These are phyloP conservation scores for Ophion costatus DNA, from an alignment of 2,888 invertebrate species.

Conservation along the genomic window DNA sequence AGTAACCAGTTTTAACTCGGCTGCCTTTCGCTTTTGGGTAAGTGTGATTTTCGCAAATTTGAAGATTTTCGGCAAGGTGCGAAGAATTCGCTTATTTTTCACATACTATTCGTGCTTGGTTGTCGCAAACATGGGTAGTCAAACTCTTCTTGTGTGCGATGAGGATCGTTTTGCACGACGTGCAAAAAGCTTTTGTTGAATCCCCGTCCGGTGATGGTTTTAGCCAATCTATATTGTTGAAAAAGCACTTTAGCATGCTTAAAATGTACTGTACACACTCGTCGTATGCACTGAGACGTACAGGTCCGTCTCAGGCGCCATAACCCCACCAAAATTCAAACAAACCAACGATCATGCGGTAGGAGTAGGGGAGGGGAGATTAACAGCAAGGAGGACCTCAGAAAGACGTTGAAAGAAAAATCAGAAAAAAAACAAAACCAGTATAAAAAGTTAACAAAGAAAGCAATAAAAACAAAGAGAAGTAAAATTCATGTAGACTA, in stretches of 20 bases:
- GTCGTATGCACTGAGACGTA: too few relatives aligned
- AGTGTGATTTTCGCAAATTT: conserved; percentile 21
- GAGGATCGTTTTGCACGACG: conserved; percentile 66
- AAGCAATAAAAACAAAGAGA: too few relatives aligned
- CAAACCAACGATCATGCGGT: too few relatives aligned
- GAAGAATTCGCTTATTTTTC: background rate
- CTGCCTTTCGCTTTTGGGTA: conserved; percentile 59
- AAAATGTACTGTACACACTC: too few relatives aligned
- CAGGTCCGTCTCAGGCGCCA: too few relatives aligned
- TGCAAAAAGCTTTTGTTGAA: conserved; percentile 44
- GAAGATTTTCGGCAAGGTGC: conserved; percentile 13
- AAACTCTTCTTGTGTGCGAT: conserved; percentile 72
- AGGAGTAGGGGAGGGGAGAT: too few relatives aligned
- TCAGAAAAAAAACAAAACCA: too few relatives aligned
- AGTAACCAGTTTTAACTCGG: conserved; percentile 49
- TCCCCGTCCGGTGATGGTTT: background rate
- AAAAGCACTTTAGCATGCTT: background rate
- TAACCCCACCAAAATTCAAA: too few relatives aligned
- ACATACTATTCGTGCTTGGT: conserved; percentile 67
- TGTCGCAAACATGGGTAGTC: conserved; percentile 68
- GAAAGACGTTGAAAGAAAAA: too few relatives aligned
- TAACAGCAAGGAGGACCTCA: too few relatives aligned
- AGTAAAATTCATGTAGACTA: too few relatives aligned
- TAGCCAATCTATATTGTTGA: conserved; percentile 26
- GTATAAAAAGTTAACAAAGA: too few relatives aligned